phyloP scores from a whole-genome alignment of 2,113 vertebrate genomes.

The Cyanoramphus novaezelandiae region DNA sequence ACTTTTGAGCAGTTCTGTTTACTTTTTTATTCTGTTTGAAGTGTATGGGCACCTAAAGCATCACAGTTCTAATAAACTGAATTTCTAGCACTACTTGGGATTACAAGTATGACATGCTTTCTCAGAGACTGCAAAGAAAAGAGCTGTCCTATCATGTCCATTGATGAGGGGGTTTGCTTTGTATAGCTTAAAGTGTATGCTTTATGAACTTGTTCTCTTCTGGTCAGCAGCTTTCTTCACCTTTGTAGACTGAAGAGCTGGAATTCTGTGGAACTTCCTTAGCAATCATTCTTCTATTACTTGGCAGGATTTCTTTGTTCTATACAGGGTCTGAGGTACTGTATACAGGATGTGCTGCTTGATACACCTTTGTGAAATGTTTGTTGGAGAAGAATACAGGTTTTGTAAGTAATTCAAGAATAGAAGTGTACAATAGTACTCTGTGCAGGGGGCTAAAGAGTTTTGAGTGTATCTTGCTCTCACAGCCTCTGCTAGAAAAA shows the following conservation, averaged over 20 bases:
- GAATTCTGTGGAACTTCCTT: background rate
- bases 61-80: background rate
- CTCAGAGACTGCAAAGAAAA: background rate
- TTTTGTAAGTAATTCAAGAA: background rate
- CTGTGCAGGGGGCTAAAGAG: background rate
- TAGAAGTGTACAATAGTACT: background rate
- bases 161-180: background rate
- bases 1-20: background rate
- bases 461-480: background rate
- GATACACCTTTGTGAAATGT: background rate
- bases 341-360: background rate
- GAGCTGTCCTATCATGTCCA: background rate
- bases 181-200: background rate
- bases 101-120: background rate
- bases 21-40: background rate
- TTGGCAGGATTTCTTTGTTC: background rate
- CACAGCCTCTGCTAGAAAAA: background rate
- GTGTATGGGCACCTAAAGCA: background rate
- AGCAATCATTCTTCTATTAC: background rate
- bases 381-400: background rate
- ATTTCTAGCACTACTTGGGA: background rate
- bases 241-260: background rate
- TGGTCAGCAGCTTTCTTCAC: background rate
- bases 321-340: background rate
- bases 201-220: background rate